Evolutionary conservation across 2,113 vertebrate genomes (phyloP).

Genomic region (Mesocricetus auratus): DNA sequence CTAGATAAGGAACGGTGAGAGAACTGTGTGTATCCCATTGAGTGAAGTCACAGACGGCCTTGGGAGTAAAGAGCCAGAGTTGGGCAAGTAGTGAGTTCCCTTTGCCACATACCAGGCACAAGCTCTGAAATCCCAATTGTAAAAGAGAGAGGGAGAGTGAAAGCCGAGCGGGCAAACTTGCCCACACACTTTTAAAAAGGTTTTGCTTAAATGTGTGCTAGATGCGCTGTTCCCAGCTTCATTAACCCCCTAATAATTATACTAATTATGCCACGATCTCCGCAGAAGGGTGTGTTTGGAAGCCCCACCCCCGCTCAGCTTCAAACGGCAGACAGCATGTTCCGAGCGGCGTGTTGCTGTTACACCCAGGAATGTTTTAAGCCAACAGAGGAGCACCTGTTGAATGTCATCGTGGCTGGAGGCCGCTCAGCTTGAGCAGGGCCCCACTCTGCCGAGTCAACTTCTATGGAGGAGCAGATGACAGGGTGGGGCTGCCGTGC

Average conservation of each 20-base stretch:
- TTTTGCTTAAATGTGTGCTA: slow-evolving; percentile 56
- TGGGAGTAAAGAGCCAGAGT: not conserved
- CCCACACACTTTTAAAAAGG: slow-evolving; percentile 58
- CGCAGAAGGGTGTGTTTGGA: not conserved
- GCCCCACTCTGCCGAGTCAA: not conserved
- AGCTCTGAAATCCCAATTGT: slow-evolving; percentile 1
- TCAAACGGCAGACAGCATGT: not conserved
- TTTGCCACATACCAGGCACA: not conserved
- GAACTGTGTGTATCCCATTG: fast-evolving
- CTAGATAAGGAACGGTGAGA: not conserved
- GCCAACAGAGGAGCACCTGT: slow-evolving; percentile 65
- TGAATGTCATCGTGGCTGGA: not conserved
- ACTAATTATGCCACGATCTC: slow-evolving; percentile 43
- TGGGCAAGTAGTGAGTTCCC: fast-evolving
- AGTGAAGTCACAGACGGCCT: not conserved
- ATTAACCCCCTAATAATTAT: slow-evolving; percentile 74
- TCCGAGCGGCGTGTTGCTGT: not conserved
- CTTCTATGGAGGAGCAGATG: not conserved
- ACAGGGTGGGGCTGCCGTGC: fast-evolving
- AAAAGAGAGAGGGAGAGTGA: not conserved
- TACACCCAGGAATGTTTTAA: slow-evolving; percentile 44
- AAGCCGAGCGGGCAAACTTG: slow-evolving; percentile 10
- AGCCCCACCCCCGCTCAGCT: not conserved
- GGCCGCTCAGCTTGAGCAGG: not conserved
- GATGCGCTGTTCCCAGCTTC: slow-evolving; percentile 53